A percentile compares a stretch with the other conserved stretches of the same genome.
phyloP scores from a whole-genome alignment of 2,797 vertebrate genomes.

The Pipistrellus pipistrellus region DNA sequence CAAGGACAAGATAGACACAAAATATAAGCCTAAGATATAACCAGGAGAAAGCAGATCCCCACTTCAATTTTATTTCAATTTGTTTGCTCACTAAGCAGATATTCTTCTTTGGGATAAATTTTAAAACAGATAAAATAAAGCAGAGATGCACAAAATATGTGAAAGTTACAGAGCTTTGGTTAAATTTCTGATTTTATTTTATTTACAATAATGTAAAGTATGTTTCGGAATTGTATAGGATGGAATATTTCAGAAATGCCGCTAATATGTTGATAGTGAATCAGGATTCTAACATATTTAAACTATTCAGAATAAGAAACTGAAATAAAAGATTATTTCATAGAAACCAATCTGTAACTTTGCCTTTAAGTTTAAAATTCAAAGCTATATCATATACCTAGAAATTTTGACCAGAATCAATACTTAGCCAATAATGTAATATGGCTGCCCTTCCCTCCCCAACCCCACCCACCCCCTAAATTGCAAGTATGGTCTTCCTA shows the following conservation, averaged over 20 bases:
- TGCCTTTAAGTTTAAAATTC: conserved; percentile 28
- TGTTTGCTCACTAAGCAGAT: not conserved
- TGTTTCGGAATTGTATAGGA: conserved; percentile 21
- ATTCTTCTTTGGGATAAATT: not conserved
- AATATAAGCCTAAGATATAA: not conserved
- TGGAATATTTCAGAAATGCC: conserved; percentile 48
- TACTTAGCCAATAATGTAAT: conserved; percentile 14
- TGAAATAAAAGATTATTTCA: conserved; percentile 53
- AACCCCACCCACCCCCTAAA: too few relatives aligned
- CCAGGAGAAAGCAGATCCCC: not conserved
- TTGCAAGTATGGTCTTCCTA: not conserved
- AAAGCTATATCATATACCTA: not conserved
- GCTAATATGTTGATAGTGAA: conserved; percentile 3
- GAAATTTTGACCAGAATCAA: conserved; percentile 17
- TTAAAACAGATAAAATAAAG: conserved; percentile 1
- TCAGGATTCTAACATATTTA: conserved; percentile 41
- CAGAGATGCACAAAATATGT: not conserved
- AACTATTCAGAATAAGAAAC: conserved; percentile 47
- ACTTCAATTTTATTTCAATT: not conserved
- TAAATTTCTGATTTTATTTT: conserved; percentile 38
- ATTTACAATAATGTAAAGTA: not conserved
- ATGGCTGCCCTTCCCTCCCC: not conserved
- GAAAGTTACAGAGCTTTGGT: not conserved
- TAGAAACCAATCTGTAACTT: not conserved
- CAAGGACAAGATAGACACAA: not conserved